Evolutionary conservation across 2,888 invertebrate species (phyloP), one percentile per base, ranked within the genome.

Genomic region (Hyles lineata): DNA sequence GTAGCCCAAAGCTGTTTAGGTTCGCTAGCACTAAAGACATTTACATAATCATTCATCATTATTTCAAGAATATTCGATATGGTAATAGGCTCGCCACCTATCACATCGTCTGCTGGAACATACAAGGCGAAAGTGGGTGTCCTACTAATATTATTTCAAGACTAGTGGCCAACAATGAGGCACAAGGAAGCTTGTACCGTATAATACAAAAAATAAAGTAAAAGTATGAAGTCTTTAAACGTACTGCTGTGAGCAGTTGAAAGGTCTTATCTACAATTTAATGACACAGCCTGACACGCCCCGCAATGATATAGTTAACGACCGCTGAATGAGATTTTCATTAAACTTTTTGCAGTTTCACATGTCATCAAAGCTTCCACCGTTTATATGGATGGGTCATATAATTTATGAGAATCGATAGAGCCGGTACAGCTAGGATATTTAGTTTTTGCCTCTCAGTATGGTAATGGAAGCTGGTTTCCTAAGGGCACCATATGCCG

Each of bases 381-480:
- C 55, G 23, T 71, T 23, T 55, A 71, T 71, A 71, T 62, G 71
- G 71, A 62, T 62, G 61, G 61, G 62, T 55, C 62, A 71, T 63
- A 62, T 71, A 63, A 62, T 71, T 71, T 71, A 71, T 63, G 55
- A 63, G 52, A 29, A 71, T 52, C 62, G 23, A 71, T 71, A 61
- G 50, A 52, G 25, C 21, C 11, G 63, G 29, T 60, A 71, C 50
- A n/a, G 55, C n/a, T 21, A 62, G 52, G 52, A 9, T 19, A 23
- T 17, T 19, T n/a, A 19, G 32, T 72, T 72, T 72, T 72, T 67
- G 63, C n/a, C 32, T 55, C 55, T 67, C 55, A 43, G 23, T 63
- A 67, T 72, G 67, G 61, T 25, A 62, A 71, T 71, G 62, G 35
- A 23, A 62, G 71, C 67, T 67, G 67, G 63, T 72, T 67, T 52